These are phyloP conservation scores for Anastatus disparis DNA, from an alignment of 1,140 invertebrate genomes.

Conservation along the genomic window DNA sequence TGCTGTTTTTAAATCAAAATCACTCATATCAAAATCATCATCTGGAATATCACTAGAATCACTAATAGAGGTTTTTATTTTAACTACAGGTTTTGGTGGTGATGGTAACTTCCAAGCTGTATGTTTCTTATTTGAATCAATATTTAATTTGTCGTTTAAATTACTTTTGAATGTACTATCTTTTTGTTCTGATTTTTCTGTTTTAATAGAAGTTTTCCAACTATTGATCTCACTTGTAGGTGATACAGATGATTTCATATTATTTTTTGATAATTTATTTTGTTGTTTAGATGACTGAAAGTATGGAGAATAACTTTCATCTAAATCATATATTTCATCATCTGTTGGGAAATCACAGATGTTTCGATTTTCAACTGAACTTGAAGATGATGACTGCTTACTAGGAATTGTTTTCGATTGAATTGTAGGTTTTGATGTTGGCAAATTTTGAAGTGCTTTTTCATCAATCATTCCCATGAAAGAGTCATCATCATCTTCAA, in stretches of 20 bases:
- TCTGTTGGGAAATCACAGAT: conserved; percentile 33
- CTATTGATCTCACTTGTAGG: background rate
- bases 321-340: conserved; percentile 35
- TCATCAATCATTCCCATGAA: conserved; percentile 45
- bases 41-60: conserved; percentile 19
- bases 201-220: background rate
- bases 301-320: background rate
- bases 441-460: conserved; percentile 2
- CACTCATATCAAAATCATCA: conserved; percentile 46
- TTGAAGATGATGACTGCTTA: background rate
- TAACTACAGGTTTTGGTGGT: background rate
- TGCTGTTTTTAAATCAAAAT: conserved; percentile 40
- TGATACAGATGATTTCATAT: background rate
- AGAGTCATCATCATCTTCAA: conserved; percentile 43
- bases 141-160: background rate
- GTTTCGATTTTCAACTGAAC: background rate
- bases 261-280: background rate
- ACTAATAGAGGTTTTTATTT: background rate
- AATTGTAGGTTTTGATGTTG: conserved; percentile 6
- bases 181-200: background rate
- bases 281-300: conserved; percentile 1
- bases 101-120: background rate
- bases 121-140: background rate
- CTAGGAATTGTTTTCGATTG: background rate
- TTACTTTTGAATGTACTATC: background rate